Evolutionary conservation across 2,888 invertebrate genomes (phyloP).

Genomic region (Cacoxenus indagator): DNA sequence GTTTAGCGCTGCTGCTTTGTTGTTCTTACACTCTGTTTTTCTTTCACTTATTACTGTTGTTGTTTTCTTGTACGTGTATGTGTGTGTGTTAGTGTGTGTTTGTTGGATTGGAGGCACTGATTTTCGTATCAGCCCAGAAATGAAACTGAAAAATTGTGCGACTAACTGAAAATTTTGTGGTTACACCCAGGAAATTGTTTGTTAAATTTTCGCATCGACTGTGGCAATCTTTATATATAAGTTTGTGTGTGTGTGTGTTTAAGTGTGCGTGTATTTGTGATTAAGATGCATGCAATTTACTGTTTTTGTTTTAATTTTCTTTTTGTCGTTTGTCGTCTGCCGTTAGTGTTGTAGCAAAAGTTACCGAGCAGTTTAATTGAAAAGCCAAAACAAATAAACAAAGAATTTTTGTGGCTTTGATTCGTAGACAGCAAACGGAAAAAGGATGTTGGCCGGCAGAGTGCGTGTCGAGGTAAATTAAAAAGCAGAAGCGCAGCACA

Average conservation of each 20-base stretch:
- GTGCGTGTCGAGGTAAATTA: too few species aligned
- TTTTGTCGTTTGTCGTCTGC: neutral
- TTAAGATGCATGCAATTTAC: constrained; percentile 37
- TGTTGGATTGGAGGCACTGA: too few species aligned
- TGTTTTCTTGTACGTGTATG: too few species aligned
- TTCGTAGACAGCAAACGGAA: neutral
- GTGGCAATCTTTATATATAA: constrained; percentile 20
- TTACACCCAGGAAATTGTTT: constrained; percentile 42
- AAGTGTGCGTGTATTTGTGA: constrained; percentile 21
- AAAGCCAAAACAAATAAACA: neutral
- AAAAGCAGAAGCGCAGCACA: neutral
- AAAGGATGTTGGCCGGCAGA: neutral
- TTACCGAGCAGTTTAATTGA: neutral
- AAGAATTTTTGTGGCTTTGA: neutral
- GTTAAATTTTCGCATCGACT: constrained; percentile 39
- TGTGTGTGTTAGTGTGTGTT: constrained; percentile 28
- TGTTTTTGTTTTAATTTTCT: neutral
- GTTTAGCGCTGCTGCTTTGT: neutral
- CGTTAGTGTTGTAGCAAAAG: neutral
- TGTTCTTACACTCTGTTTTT: neutral
- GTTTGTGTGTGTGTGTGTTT: neutral
- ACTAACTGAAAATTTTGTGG: constrained; percentile 36
- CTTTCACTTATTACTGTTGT: too few species aligned
- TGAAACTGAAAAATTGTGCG: constrained; percentile 9
- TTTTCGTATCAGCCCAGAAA: constrained; percentile 13